These are phyloP conservation scores for Nemopilema nomurai DNA, from an alignment of 30 jellyfish, hydroid and myxozoan species.

Conservation along the genomic window DNA sequence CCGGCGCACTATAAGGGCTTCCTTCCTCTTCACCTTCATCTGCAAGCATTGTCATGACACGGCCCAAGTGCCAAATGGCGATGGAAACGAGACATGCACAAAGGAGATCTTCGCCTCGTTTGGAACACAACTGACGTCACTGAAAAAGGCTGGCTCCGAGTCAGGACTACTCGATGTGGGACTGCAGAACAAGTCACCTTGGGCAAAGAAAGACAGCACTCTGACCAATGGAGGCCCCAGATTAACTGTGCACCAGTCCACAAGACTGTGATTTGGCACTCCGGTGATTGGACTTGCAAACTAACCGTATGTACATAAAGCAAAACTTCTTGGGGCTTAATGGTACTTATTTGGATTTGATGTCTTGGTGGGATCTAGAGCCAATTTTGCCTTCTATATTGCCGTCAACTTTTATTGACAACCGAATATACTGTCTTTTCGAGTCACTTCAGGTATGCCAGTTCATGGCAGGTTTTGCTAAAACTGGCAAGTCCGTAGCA, in stretches of 20 bases:
- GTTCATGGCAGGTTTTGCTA: too few species aligned
- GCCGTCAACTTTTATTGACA: too few species aligned
- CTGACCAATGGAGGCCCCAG: slow-evolving; percentile 10
- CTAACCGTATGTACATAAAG: too few species aligned
- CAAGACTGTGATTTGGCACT: neutral
- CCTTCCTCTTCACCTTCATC: neutral
- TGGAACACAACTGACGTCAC: slow-evolving; percentile 45
- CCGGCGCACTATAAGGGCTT: slow-evolving; percentile 48
- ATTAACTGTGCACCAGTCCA: slow-evolving; percentile 3
- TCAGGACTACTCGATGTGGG: slow-evolving; percentile 32
- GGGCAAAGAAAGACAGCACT: neutral
- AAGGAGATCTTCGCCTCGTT: slow-evolving; percentile 43
- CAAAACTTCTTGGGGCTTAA: too few species aligned
- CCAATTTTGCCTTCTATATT: too few species aligned
- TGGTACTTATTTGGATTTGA: too few species aligned
- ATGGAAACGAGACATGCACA: slow-evolving; percentile 34
- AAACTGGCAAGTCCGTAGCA: too few species aligned
- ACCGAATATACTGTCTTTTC: too few species aligned
- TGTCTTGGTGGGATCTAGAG: too few species aligned
- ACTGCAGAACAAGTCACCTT: neutral
- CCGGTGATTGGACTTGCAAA: too few species aligned
- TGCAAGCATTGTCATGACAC: slow-evolving; percentile 4
- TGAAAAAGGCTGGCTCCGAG: slow-evolving; percentile 33
- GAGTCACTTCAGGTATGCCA: too few species aligned
- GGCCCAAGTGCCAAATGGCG: slow-evolving; percentile 27